Conservation (phyloP, 2,113 vertebrate genomes). For the Thomomys bottae region DNA sequence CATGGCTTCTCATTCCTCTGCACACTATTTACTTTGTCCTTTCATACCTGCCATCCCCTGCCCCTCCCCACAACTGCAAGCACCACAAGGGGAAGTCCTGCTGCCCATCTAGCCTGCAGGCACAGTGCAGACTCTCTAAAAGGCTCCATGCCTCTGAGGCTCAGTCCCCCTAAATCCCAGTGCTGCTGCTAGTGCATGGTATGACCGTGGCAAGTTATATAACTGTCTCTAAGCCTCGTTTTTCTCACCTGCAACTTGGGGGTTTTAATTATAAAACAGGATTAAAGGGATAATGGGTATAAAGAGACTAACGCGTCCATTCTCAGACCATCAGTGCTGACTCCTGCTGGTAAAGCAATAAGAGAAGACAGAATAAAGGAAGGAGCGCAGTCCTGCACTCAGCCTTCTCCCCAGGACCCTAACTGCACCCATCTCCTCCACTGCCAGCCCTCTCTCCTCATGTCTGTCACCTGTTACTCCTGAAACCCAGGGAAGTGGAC, state of each 20-base stretch:
- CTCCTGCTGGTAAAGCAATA: neutral
- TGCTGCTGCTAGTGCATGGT: accelerated
- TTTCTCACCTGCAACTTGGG: neutral
- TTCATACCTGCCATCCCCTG: too few relatives aligned
- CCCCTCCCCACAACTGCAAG: neutral
- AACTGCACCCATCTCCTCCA: neutral
- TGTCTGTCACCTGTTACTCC: neutral
- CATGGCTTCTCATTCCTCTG: neutral
- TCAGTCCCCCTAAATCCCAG: neutral
- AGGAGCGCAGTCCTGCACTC: neutral
- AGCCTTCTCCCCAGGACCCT: neutral
- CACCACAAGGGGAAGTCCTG: neutral
- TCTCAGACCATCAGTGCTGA: neutral
- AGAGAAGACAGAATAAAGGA: neutral
- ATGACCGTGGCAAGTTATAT: neutral
- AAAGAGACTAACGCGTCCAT: accelerated
- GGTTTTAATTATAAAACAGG: neutral
- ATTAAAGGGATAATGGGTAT: neutral
- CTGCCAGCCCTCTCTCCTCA: neutral
- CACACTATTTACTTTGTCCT: neutral
- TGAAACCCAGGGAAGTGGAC: neutral
- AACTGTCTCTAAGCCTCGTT: neutral
- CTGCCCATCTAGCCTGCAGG: neutral
- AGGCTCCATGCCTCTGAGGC: neutral
- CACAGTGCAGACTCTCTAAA: neutral